Evolutionary conservation across 2,888 invertebrate species (phyloP).

Genomic region (Limnephilus lunatus): DNA sequence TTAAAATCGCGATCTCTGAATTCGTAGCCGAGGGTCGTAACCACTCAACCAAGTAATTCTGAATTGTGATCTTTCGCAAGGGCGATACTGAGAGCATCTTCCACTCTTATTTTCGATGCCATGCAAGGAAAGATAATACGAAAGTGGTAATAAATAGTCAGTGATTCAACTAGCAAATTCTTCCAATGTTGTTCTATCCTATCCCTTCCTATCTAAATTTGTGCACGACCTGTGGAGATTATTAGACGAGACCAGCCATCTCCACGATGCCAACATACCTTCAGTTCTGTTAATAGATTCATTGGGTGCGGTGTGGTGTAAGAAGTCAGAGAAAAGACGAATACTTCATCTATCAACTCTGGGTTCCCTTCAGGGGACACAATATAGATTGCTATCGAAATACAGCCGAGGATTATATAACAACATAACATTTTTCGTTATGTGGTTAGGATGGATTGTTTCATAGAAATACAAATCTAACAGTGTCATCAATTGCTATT

Average conservation of each 20-base stretch:
- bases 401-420: neutral
- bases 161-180: neutral
- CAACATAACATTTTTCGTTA: neutral
- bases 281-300: neutral
- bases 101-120: neutral
- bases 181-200: neutral
- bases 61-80: no score
- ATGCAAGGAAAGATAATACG: neutral
- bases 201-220: neutral
- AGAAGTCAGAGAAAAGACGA: neutral
- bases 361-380: neutral
- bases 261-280: neutral
- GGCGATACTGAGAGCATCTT: no score
- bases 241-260: neutral
- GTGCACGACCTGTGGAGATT: neutral
- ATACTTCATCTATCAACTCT: neutral
- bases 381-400: neutral
- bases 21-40: no score
- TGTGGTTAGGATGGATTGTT: no score
- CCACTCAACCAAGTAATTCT: no score
- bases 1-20: no score
- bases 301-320: neutral
- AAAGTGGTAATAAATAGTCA: neutral
- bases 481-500: no score
- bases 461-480: no score